Conservation (phyloP, 2,888 invertebrate species). For the Amphipyra berbera region DNA sequence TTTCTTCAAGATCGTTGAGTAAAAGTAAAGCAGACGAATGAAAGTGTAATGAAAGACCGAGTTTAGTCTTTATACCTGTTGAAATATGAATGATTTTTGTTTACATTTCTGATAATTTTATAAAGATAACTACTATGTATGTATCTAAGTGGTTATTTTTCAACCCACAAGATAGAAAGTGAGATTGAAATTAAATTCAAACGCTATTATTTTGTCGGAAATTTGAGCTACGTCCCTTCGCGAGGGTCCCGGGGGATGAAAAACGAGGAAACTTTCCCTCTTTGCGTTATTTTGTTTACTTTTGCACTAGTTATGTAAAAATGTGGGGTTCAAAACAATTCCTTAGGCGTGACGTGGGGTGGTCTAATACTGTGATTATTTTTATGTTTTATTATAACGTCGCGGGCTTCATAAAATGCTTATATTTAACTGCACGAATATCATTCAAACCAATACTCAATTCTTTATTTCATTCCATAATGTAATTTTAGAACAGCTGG, state of each 20-base stretch:
- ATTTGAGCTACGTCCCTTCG: constrained; percentile 77
- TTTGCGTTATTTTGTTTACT: constrained; percentile 80
- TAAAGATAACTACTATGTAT: constrained; percentile 18
- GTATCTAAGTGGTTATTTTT: constrained; percentile 37
- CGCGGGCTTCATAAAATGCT: constrained; percentile 9
- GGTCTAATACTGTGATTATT: constrained; percentile 62
- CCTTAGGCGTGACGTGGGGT: constrained; percentile 66
- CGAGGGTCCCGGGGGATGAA: constrained; percentile 78
- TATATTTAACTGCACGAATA: no score
- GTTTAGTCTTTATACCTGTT: constrained; percentile 31
- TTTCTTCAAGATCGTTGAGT: constrained; percentile 61
- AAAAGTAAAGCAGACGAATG: constrained; percentile 33
- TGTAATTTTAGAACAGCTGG: no score
- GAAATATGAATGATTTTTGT: constrained; percentile 24
- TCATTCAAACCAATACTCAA: no score
- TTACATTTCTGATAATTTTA: neutral
- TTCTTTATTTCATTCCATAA: no score
- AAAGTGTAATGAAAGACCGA: constrained; percentile 15
- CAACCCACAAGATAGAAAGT: constrained; percentile 57
- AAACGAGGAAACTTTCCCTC: constrained; percentile 87
- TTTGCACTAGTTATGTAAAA: constrained; percentile 84
- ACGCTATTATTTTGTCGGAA: constrained; percentile 80
- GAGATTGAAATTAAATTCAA: constrained; percentile 78
- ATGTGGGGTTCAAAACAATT: constrained; percentile 71
- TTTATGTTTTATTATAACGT: constrained; percentile 51